Conservation (phyloP, 2,113 vertebrate species). For the Chrysemys picta region DNA sequence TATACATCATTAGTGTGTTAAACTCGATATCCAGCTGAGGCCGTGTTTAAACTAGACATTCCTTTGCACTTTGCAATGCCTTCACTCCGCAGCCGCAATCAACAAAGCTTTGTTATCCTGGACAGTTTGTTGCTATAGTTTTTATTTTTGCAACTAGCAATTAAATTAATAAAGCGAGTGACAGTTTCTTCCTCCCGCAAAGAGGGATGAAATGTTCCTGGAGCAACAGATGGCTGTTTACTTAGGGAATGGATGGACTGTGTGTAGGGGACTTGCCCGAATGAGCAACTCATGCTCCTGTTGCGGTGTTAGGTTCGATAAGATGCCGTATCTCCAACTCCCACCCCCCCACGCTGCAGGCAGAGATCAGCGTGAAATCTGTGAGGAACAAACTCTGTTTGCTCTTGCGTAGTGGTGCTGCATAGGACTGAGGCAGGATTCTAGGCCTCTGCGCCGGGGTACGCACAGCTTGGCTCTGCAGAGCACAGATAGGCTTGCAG, state of each 20-base stretch:
- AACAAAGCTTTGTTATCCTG: conserved; percentile 13
- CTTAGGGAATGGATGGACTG: neutral
- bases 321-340: conserved; percentile 3
- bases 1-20: neutral
- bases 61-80: conserved; percentile 61
- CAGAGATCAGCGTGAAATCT: neutral
- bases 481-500: rapidly evolving
- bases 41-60: conserved; percentile 74
- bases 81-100: neutral
- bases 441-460: neutral
- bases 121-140: conserved; percentile 37
- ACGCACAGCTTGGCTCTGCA: neutral
- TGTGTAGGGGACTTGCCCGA: neutral
- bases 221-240: neutral
- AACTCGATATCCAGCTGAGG: conserved; percentile 17
- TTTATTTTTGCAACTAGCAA: conserved; percentile 35
- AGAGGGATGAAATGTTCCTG: neutral
- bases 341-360: neutral
- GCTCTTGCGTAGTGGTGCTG: conserved; percentile 2
- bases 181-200: conserved; percentile 6
- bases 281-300: neutral
- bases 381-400: neutral
- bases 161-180: conserved; percentile 19
- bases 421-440: conserved; percentile 4
- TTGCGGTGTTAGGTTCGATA: neutral